These are phyloP conservation scores for Gnatocerus cornutus DNA, from an alignment of 2,888 invertebrate genomes.

Conservation along the genomic window DNA sequence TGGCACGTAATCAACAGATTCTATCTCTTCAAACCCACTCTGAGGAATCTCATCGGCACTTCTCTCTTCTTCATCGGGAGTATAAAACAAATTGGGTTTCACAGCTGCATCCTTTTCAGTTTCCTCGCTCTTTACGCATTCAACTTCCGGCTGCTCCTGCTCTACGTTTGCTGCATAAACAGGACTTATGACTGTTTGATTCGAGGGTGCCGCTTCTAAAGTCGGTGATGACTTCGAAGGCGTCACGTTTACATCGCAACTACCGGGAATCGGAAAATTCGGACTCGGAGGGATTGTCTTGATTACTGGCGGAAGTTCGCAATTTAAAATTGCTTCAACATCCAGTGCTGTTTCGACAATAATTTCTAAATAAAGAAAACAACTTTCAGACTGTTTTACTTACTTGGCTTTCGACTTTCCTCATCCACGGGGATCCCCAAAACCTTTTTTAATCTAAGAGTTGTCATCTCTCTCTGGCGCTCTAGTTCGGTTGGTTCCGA, in stretches of 20 bases:
- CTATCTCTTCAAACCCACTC: constrained; percentile 57
- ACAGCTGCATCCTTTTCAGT: constrained; percentile 35
- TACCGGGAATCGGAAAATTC: constrained; percentile 65
- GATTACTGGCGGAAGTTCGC: constrained; percentile 64
- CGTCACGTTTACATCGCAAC: constrained; percentile 53
- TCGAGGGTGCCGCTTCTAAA: constrained; percentile 16
- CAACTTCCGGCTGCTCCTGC: constrained; percentile 22
- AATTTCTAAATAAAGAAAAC: too few species aligned
- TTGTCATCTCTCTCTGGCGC: constrained; percentile 90
- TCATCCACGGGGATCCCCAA: constrained; percentile 85
- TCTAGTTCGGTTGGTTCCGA: constrained; percentile 90
- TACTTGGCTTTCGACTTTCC: constrained; percentile 75
- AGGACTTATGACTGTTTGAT: constrained; percentile 19
- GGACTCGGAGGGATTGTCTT: constrained; percentile 63
- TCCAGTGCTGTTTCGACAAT: constrained; percentile 60
- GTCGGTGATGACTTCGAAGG: constrained; percentile 23
- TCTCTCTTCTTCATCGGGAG: constrained; percentile 67
- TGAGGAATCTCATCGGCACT: constrained; percentile 46
- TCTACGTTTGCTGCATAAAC: constrained; percentile 14
- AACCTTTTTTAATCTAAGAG: constrained; percentile 86
- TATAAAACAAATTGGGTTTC: constrained; percentile 65
- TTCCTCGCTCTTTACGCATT: constrained; percentile 34
- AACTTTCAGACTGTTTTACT: constrained; percentile 51
- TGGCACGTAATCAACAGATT: constrained; percentile 67
- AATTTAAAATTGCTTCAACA: constrained; percentile 66